phyloP scores from a whole-genome alignment of 2,113 vertebrate genomes.

The Nothoprocta pentlandii region DNA sequence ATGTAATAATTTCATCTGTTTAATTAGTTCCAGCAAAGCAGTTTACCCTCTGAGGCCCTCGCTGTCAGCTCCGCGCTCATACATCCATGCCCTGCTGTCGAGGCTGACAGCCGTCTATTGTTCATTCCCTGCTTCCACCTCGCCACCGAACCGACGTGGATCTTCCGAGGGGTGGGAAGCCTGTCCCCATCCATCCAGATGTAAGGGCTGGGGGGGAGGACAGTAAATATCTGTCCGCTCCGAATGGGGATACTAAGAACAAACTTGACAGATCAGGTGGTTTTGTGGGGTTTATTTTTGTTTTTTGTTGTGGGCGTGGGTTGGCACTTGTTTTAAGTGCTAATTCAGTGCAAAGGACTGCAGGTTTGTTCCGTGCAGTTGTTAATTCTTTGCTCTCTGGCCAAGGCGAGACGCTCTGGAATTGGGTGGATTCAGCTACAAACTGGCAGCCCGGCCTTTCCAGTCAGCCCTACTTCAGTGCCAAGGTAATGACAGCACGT shows the following conservation, averaged over 20 bases:
- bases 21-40: constrained; percentile 99
- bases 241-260: constrained; percentile 71
- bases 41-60: constrained; percentile 97
- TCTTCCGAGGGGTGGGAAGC: constrained; percentile 85
- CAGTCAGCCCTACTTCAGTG: constrained; percentile 39
- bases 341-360: constrained; percentile 3
- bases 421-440: not conserved
- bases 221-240: constrained; percentile 78
- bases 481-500: constrained; percentile 57
- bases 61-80: constrained; percentile 91
- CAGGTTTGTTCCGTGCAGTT: not conserved
- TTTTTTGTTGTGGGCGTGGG: not conserved
- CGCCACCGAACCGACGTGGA: constrained; percentile 87
- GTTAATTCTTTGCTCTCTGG: constrained; percentile 32
- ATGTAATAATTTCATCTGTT: constrained; percentile 99
- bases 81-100: constrained; percentile 91
- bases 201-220: constrained; percentile 56
- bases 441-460: not conserved
- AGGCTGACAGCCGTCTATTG: constrained; percentile 93
- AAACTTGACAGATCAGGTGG: constrained; percentile 81
- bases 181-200: constrained; percentile 80
- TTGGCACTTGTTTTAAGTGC: not conserved
- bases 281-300: not conserved
- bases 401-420: not conserved
- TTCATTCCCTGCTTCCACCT: constrained; percentile 84